These are phyloP conservation scores for Smithornis capensis DNA, from an alignment of 2,113 vertebrate genomes.

Conservation along the genomic window DNA sequence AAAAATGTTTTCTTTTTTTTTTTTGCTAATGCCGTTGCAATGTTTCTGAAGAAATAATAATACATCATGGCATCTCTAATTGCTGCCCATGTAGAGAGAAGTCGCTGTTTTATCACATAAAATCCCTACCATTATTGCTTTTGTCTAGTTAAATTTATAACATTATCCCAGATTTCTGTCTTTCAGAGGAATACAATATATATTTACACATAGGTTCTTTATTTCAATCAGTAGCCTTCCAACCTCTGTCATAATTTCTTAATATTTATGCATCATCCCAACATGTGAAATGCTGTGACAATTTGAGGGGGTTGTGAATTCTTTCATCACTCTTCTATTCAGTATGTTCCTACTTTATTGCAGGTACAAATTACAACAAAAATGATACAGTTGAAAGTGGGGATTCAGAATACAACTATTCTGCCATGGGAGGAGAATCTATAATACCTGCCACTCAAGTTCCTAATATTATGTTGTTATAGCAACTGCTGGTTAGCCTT, in stretches of 20 bases:
- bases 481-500: constrained; percentile 2
- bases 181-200: background rate
- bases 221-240: background rate
- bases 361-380: background rate
- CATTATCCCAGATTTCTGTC: background rate
- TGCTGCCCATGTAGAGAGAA: background rate
- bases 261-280: background rate
- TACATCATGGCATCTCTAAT: background rate
- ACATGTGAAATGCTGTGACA: background rate
- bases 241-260: background rate
- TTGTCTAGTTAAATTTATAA: background rate
- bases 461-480: constrained; percentile 16
- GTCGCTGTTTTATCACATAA: background rate
- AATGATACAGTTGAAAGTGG: background rate
- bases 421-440: background rate
- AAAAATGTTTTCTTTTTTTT: background rate
- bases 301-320: background rate
- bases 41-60: background rate
- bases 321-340: background rate
- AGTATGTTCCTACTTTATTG: background rate
- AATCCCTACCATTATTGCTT: background rate
- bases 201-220: background rate
- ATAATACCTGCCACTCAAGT: background rate
- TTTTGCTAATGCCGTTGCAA: background rate
- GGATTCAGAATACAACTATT: background rate